Evolutionary conservation across 2,797 vertebrate species (phyloP), one percentile per base, ranked within the genome.

Genomic region (Myoxocephalus aenaeus): DNA sequence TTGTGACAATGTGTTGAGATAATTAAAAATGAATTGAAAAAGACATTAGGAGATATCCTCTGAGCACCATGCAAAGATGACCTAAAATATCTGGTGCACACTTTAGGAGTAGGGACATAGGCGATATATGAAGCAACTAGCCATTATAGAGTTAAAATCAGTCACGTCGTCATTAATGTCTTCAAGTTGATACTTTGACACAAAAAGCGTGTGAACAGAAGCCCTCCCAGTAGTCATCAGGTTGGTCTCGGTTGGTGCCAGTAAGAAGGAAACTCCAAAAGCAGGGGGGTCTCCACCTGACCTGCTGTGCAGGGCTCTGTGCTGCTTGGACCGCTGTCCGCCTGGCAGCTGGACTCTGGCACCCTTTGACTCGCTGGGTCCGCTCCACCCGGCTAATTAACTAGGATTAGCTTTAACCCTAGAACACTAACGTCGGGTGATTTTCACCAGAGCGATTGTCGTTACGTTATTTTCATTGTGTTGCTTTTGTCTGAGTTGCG

Each of bases 341-440:
- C 38, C 50, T 50, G 53, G 42, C 68, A 84, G 44, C 79, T 65
- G 53, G n/a, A n/a, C n/a, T n/a, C n/a, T n/a, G n/a, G n/a, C n/a
- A n/a, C n/a, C n/a, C n/a, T n/a, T n/a, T n/a, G 51, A 79, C 58
- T 66, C 65, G 73, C 65, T 63, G 9, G 78, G 58, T 42, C 61
- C 62, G 63, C 74, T 80, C 62, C 75, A 69, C 67, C 54, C 54
- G 2, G 44, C 22, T 86, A 82, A 84, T 79, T 68, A 79, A 79
- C 46, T 54, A 57, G 63, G 59, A 87, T 85, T 71, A 81, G 70
- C 69, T 66, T 85, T 77, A 80, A 86, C n/a, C n/a, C n/a, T n/a
- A n/a, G n/a, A n/a, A n/a, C n/a, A n/a, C n/a, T n/a, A n/a, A n/a
- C n/a, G n/a, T n/a, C n/a, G n/a, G n/a, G n/a, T n/a, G n/a, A n/a